phyloP scores from a whole-genome alignment of 35 echinoderm and acorn worm species.

The Ptychodera flava region DNA sequence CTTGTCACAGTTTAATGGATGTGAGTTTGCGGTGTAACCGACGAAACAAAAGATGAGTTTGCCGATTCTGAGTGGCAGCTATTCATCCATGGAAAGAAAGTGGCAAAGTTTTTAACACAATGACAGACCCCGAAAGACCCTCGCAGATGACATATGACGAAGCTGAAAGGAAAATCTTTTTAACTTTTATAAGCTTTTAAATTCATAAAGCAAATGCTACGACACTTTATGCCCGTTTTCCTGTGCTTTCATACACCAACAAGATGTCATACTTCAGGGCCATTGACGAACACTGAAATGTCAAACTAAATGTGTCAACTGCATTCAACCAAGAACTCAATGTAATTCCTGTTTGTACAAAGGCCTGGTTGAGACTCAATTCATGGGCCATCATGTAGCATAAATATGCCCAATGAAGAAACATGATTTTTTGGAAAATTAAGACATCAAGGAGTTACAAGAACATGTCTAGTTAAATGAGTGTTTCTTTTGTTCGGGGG shows the following conservation, averaged over 20 bases:
- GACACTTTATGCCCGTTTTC: background rate
- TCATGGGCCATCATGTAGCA: background rate
- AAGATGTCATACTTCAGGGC: background rate
- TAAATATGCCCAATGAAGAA: background rate
- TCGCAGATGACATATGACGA: background rate
- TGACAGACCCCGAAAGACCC: background rate
- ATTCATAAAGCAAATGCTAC: background rate
- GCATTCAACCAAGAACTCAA: background rate
- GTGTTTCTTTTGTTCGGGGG: background rate
- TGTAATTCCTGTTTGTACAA: background rate
- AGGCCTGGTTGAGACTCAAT: background rate
- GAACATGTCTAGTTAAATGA: background rate
- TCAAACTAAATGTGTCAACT: background rate
- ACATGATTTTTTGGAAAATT: background rate
- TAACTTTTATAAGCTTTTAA: constrained; percentile 2
- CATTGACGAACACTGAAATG: background rate
- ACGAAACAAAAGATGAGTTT: background rate
- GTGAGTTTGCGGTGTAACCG: background rate
- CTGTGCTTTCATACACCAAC: background rate
- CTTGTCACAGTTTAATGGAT: background rate
- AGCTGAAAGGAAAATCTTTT: background rate
- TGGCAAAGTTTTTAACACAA: background rate
- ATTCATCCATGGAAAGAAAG: background rate
- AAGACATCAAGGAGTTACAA: background rate
- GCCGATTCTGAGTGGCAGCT: background rate